Evolutionary conservation across 2,888 invertebrate species (phyloP), one percentile per base, ranked within the genome.

Genomic region (Choristoneura rosaceana): DNA sequence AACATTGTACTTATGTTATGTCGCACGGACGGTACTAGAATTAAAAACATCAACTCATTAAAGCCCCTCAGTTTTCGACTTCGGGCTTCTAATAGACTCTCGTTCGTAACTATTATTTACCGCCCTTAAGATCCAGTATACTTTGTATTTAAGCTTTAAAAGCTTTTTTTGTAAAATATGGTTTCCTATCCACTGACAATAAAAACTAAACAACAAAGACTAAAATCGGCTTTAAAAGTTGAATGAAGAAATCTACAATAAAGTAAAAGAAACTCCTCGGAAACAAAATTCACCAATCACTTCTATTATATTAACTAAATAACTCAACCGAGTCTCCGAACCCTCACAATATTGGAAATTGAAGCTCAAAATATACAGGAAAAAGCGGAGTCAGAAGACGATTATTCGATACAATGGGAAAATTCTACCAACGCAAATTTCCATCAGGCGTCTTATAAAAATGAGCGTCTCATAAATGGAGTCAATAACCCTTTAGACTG

Each of bases 401-500:
- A 76, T 73, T 73, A 71, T 74, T 73, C 64, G 73, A 80, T 79
- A 83, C 80, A 85, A 81, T 77, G 74, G 80, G 79, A 78, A 79
- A 79, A 79, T 75, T 77, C 78, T 77, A 74, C 74, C 69, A 69
- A 70, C 66, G 74, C 75, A 74, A 75, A 78, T 75, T 76, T 74
- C 69, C 70, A 77, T 78, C 78, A 50, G 47, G 61, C 68, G 58
- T 45, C 69, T 60, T 69, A 74, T 74, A 79, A 79, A 81, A 79
- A 75, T 77, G 77, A 78, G 74, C 75, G 76, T 70, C 77, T 78
- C 74, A 77, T 76, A 78, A 80, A 80, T 79, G 79, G 76, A 75
- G 80, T 79, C 81, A 82, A 87, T 84, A 88, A 82, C 78, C 74
- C 78, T 79, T 81, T 84, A 63, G 58, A 59, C 55, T 50, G 45